phyloP scores from a whole-genome alignment of 1,140 invertebrate species.

The Heliconius hewitsoni region DNA sequence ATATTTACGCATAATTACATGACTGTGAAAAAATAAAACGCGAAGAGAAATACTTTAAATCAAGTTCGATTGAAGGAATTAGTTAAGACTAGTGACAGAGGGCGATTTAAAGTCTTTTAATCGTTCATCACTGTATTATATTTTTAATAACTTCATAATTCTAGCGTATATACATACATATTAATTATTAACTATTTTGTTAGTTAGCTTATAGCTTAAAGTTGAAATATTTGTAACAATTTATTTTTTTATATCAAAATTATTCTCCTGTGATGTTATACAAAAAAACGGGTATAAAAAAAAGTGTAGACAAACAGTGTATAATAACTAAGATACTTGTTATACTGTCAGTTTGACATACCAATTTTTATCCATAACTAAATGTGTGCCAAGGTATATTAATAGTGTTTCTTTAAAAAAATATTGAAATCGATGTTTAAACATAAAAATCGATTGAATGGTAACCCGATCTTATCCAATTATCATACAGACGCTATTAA shows the following conservation, averaged over 20 bases:
- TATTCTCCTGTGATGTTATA: too few relatives aligned
- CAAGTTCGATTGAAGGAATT: slow-evolving; percentile 26
- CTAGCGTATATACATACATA: not conserved
- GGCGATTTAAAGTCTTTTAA: not conserved
- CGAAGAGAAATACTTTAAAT: slow-evolving; percentile 24
- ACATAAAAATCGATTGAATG: not conserved
- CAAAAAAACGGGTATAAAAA: too few relatives aligned
- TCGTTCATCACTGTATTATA: not conserved
- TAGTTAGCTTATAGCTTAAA: too few relatives aligned
- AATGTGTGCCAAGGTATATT: too few relatives aligned
- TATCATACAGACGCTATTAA: slow-evolving; percentile 1
- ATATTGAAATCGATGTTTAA: too few relatives aligned
- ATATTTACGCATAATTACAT: slow-evolving; percentile 7
- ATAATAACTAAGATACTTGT: too few relatives aligned
- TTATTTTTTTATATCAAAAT: too few relatives aligned
- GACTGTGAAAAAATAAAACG: slow-evolving; percentile 17
- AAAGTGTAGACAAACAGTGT: too few relatives aligned
- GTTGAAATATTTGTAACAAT: too few relatives aligned
- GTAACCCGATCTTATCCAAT: not conserved
- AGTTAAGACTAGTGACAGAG: slow-evolving; percentile 5
- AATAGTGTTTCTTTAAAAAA: too few relatives aligned
- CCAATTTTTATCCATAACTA: too few relatives aligned
- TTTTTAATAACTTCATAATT: slow-evolving; percentile 6
- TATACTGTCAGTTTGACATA: too few relatives aligned
- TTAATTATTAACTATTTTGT: not conserved